A percentile compares a stretch with the other conserved stretches of the same genome.
Conservation (phyloP, 2,888 invertebrate genomes). For the Amphipyra tragopoginis region DNA sequence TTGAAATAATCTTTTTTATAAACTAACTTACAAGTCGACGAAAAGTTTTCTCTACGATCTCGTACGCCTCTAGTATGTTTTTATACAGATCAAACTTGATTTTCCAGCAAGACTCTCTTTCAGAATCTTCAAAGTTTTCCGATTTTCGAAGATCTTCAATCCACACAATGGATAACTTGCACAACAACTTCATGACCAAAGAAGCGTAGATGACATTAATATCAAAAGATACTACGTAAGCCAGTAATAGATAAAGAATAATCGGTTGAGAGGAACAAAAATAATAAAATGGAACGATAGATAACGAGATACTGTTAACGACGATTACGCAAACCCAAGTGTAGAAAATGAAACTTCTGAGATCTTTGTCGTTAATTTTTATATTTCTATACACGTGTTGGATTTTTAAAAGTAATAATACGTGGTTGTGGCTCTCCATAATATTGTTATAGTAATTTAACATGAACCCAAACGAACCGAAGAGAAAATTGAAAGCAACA, state of each 20-base stretch:
- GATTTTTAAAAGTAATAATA: slow-evolving; percentile 15
- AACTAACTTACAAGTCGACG: no score
- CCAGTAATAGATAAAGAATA: not conserved
- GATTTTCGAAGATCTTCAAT: slow-evolving; percentile 8
- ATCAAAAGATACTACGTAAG: slow-evolving; percentile 14
- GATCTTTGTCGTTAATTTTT: not conserved
- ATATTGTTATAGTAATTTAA: slow-evolving; percentile 17
- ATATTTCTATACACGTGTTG: slow-evolving; percentile 7
- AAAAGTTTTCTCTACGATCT: slow-evolving; percentile 1
- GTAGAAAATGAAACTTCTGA: not conserved
- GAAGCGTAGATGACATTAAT: slow-evolving; percentile 27
- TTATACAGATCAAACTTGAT: slow-evolving; percentile 13
- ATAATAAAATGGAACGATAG: slow-evolving; percentile 1
- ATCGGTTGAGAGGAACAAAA: not conserved
- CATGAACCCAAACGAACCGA: not conserved
- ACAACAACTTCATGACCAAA: slow-evolving; percentile 11
- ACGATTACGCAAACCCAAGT: slow-evolving; percentile 21
- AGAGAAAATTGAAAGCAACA: no score
- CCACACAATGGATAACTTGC: slow-evolving; percentile 12
- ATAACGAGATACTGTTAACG: slow-evolving; percentile 1
- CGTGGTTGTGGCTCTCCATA: slow-evolving; percentile 4
- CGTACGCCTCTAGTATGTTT: slow-evolving; percentile 23
- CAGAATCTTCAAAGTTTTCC: not conserved
- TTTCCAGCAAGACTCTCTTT: slow-evolving; percentile 8
- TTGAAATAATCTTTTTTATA: no score